Base-by-base conservation (phyloP, 2,888 invertebrate genomes). In the Ectobius pallidus region DNA sequence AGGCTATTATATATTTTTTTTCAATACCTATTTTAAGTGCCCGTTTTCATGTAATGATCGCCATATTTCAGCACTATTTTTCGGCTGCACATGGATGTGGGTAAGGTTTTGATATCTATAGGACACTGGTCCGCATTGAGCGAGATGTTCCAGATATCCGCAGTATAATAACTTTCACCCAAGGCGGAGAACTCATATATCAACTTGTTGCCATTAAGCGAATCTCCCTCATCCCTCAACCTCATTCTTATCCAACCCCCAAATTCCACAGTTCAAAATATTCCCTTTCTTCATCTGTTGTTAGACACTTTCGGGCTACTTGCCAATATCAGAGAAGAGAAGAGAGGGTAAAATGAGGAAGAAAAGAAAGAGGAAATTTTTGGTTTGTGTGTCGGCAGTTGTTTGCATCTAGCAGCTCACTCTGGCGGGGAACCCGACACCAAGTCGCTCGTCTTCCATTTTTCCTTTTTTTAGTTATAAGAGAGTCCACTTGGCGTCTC, bases 171-270 rank as follows among this genome's bases (percentile, higher is more conserved):
- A 32, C 58, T 58, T 30, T n/a, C 58, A 3, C 11, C 11, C 34
- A 34, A 34, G 34, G 11, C 34, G 16, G 27, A 20, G 7, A 65
- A 14, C 42, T 55, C 44, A 61, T 61, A 25, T 34, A 61, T 70
- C 61, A 70, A 70, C 70, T 70, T 70, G 70, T 70, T 70, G 70
- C 70, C 70, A 70, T 30, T 55, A 44, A 42, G 61, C 22, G 42
- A 55, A 20, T 25, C 25, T 20, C 39, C 49, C 49, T 32, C 67
- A 16, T n/a, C 63, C 18, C 32, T 34, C n/a, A n/a, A n/a, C 49
- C 49, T 7, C 49, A n/a, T 18, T 49, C 49, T 49, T 32, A 52
- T 25, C 52, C 52, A 22, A 4, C 52, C 52, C 52, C 20, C 62
- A 22, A 62, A 62, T 62, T 62, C 62, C 39, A 39, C 62, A 39